Evolutionary conservation across 1,140 invertebrate species (phyloP).

Genomic region (Drosophila tani): DNA sequence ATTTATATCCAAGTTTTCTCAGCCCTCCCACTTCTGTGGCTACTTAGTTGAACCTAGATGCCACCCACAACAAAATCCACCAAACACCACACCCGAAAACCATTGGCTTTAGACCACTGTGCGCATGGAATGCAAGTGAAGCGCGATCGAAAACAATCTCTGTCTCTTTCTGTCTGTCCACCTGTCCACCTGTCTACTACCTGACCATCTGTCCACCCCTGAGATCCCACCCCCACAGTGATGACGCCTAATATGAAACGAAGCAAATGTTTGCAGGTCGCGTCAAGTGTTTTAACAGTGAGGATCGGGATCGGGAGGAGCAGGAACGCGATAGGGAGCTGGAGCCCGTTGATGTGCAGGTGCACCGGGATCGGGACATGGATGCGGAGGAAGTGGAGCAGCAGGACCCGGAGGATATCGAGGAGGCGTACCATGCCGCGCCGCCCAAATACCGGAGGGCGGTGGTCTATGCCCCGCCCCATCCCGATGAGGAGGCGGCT

Average conservation of each 20-base stretch:
- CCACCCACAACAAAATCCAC: slow-evolving; percentile 31
- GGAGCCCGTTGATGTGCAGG: slow-evolving; percentile 29
- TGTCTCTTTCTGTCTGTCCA: slow-evolving; percentile 23
- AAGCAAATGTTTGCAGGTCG: slow-evolving; percentile 84
- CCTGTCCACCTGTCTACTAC: slow-evolving; percentile 8
- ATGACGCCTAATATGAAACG: slow-evolving; percentile 83
- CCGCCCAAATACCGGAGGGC: slow-evolving; percentile 66
- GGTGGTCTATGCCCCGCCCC: slow-evolving; percentile 59
- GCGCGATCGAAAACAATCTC: slow-evolving; percentile 48
- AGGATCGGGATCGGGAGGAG: slow-evolving; percentile 38
- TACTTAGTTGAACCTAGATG: slow-evolving; percentile 43
- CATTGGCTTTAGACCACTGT: slow-evolving; percentile 63
- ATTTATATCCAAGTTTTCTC: slow-evolving; percentile 3
- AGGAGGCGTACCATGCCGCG: slow-evolving; percentile 51
- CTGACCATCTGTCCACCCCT: slow-evolving; percentile 8
- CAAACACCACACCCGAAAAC: slow-evolving; percentile 34
- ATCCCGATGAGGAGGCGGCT: slow-evolving; percentile 40
- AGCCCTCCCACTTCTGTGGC: slow-evolving; percentile 4
- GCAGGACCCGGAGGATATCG: slow-evolving; percentile 12
- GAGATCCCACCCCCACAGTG: slow-evolving; percentile 64
- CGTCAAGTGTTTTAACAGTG: slow-evolving; percentile 77
- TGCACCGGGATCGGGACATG: slow-evolving; percentile 55
- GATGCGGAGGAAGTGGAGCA: slow-evolving; percentile 33
- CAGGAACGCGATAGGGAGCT: slow-evolving; percentile 9
- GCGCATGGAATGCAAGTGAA: slow-evolving; percentile 74